Percentiles rank a stretch among this genome's conserved stretches.
Evolutionary conservation across 2,113 vertebrate genomes (phyloP).

Genomic region (Halcyon senegalensis): DNA sequence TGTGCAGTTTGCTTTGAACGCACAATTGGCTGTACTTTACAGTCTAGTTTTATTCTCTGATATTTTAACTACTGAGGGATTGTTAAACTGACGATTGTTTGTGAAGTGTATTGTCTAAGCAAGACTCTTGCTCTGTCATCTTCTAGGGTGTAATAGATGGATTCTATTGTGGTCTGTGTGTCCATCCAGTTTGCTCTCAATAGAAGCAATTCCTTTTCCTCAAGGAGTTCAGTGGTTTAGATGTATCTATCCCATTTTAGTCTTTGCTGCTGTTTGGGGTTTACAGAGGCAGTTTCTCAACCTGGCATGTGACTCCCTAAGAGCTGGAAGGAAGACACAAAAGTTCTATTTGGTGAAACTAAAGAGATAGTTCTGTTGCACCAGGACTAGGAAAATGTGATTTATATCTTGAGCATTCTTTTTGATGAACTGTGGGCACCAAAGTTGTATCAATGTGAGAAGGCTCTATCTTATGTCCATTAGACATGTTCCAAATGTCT

Average conservation of each 20-base stretch:
- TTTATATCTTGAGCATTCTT: not conserved
- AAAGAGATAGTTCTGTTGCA: not conserved
- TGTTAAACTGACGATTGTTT: not conserved
- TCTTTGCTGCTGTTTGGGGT: not conserved
- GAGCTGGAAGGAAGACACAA: not conserved
- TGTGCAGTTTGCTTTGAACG: not conserved
- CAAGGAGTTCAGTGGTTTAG: not conserved
- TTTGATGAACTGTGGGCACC: not conserved
- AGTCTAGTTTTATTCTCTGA: not conserved
- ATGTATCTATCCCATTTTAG: not conserved
- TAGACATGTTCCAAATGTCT: not conserved
- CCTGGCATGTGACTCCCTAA: accelerated
- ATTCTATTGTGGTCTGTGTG: not conserved
- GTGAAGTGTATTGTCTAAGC: not conserved
- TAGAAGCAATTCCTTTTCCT: not conserved
- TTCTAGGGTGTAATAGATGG: not conserved
- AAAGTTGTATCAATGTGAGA: not conserved
- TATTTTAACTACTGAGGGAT: not conserved
- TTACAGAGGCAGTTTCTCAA: not conserved
- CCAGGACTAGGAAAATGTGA: not conserved
- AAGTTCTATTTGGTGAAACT: not conserved
- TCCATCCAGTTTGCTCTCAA: not conserved
- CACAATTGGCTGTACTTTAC: not conserved
- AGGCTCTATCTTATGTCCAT: not conserved
- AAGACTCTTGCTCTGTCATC: not conserved